Conservation (phyloP, 2,888 invertebrate genomes). For the Dioctria linearis region DNA sequence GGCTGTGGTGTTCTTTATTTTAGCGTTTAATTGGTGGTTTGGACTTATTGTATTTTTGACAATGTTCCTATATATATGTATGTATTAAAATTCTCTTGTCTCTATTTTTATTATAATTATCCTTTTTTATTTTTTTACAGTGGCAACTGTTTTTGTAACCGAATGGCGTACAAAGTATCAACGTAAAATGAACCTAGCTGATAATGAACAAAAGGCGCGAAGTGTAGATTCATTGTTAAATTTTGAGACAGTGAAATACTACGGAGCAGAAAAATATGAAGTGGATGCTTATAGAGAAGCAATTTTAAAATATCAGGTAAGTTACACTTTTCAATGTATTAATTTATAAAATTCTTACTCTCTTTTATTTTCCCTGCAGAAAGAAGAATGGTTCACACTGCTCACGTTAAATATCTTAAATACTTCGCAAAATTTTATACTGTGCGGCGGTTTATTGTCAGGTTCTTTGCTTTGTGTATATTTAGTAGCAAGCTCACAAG, state of each 20-base stretch:
- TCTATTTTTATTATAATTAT: constrained; percentile 40
- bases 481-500: constrained; percentile 81
- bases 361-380: constrained; percentile 72
- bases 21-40: constrained; percentile 93
- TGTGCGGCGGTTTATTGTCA: constrained; percentile 86
- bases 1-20: constrained; percentile 90
- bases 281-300: constrained; percentile 87
- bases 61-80: constrained; percentile 94
- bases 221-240: constrained; percentile 97
- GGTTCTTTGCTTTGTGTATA: constrained; percentile 93
- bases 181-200: constrained; percentile 92
- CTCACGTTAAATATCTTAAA: constrained; percentile 92
- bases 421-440: constrained; percentile 90
- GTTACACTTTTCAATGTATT: no score
- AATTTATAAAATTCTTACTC: background rate
- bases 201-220: constrained; percentile 91
- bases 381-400: constrained; percentile 90
- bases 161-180: constrained; percentile 98
- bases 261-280: constrained; percentile 95
- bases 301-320: constrained; percentile 87
- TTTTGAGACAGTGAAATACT: constrained; percentile 99
- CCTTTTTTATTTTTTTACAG: constrained; percentile 71
- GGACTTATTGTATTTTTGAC: constrained; percentile 95
- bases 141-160: constrained; percentile 89
- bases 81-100: constrained; percentile 67